Conservation (phyloP, 2,113 vertebrate species). For the Pelobates fuscus region DNA sequence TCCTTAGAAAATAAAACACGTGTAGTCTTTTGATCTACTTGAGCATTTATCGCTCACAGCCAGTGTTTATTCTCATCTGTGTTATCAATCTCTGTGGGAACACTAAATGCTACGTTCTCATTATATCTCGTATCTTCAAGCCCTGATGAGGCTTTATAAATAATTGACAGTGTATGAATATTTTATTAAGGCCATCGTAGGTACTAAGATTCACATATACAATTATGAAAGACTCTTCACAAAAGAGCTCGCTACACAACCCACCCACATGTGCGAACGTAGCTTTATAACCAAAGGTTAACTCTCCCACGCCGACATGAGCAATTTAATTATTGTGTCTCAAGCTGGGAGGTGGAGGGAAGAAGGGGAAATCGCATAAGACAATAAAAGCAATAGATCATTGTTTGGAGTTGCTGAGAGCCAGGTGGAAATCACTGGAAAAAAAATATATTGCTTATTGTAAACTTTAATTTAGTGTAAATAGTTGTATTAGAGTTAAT, state of each 20-base stretch:
- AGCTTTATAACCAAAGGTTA: slow-evolving; percentile 61
- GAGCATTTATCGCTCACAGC: too few species aligned
- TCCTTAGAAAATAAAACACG: too few species aligned
- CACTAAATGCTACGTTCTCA: too few species aligned
- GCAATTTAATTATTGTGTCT: slow-evolving; percentile 64
- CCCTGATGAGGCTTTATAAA: too few species aligned
- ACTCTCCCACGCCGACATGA: slow-evolving; percentile 62
- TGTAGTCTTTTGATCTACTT: too few species aligned
- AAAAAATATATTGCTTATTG: background rate
- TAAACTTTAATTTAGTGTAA: slow-evolving; percentile 20
- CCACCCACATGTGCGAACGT: slow-evolving; percentile 64
- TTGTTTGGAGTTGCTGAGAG: slow-evolving; percentile 59
- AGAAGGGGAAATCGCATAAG: slow-evolving; percentile 61
- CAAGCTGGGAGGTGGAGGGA: slow-evolving; percentile 62
- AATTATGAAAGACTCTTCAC: too few species aligned
- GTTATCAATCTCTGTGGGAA: too few species aligned
- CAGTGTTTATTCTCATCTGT: too few species aligned
- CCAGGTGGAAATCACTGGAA: slow-evolving; percentile 57
- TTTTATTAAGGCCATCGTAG: too few species aligned
- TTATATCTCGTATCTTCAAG: too few species aligned
- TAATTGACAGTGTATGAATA: too few species aligned
- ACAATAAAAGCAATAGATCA: slow-evolving; percentile 62
- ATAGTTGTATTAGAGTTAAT: slow-evolving; percentile 4
- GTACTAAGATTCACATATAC: too few species aligned
- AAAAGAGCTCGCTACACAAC: slow-evolving; percentile 52